Evolutionary conservation across 2,888 invertebrate genomes (phyloP), one percentile per base, ranked within the genome.

Genomic region (Acanthosoma haemorrhoidale): DNA sequence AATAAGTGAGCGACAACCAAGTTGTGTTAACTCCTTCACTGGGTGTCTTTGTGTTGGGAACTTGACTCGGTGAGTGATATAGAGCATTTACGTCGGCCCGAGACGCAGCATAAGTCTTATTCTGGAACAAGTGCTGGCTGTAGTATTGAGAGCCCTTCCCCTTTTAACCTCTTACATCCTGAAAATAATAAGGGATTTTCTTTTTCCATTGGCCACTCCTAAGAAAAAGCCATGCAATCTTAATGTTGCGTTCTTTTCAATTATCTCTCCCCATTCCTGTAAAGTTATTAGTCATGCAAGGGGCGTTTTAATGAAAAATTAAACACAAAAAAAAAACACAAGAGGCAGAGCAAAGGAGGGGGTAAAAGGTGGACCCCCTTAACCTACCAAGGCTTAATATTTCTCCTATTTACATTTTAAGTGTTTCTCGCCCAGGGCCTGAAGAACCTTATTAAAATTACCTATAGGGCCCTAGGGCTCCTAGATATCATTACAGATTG

Each of bases 371-470:
- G 32, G 13, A 13, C 3, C 11, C 59, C 59, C 16, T 59, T 29
- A 59, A n/a, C n/a, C n/a, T n/a, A n/a, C n/a, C n/a, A n/a, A n/a
- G n/a, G 59, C 59, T 59, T 59, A 59, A 59, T 59, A 59, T 59
- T 59, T 34, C 16, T 15, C 59, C 34, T 59, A 59, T 59, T 59
- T 59, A 34, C 59, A 59, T 59, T 59, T 59, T 59, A 59, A 59
- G 59, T 59, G 34, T 59, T 59, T 51, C 51, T 25, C 4, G 25
- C n/a, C n/a, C 1, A n/a, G n/a, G 6, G 11, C n/a, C 51, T 51
- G 3, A 51, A 25, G 51, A 25, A 51, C 21, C 51, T 51, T 51
- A 51, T 51, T 51, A 51, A 51, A 51, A 51, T 25, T 51, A 51
- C 29, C 51, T 25, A 3, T n/a, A 21, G 51, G 4, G 6, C 13